These are phyloP conservation scores for Ammospiza caudacuta DNA, from an alignment of 2,113 vertebrate species.

Conservation along the genomic window DNA sequence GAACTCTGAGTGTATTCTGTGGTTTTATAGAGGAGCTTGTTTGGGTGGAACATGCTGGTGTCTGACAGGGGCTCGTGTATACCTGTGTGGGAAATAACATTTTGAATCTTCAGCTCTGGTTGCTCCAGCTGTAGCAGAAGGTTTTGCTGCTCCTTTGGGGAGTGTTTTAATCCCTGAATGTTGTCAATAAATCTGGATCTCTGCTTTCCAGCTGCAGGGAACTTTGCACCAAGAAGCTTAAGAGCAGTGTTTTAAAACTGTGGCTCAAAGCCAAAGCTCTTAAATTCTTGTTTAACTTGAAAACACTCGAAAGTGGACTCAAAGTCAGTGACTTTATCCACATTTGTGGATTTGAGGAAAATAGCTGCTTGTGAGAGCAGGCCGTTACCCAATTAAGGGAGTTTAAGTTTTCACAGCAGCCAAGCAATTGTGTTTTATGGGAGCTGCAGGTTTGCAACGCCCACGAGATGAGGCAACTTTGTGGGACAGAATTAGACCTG, in stretches of 20 bases:
- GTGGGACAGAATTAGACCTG: constrained; percentile 17
- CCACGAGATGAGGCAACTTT: constrained; percentile 9
- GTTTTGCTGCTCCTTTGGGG: background rate
- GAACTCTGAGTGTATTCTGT: background rate
- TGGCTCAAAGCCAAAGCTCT: background rate
- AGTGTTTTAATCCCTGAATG: background rate
- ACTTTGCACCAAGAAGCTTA: background rate
- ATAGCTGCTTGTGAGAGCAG: background rate
- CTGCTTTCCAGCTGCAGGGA: background rate
- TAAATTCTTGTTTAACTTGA: background rate
- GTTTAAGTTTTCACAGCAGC: constrained; percentile 17
- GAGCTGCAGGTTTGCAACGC: constrained; percentile 3
- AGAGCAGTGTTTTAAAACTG: background rate
- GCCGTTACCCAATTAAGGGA: background rate
- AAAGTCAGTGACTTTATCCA: background rate
- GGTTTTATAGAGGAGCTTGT: background rate
- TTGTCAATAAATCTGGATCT: background rate
- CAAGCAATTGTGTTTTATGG: background rate
- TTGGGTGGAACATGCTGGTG: background rate
- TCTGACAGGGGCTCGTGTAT: background rate
- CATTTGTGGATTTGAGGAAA: background rate
- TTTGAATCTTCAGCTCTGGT: background rate
- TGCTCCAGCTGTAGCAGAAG: background rate
- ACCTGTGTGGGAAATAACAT: background rate
- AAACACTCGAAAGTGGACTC: background rate